These are phyloP conservation scores for Hydrochoerus hydrochaeris DNA, from an alignment of 2,113 vertebrate genomes.

Conservation along the genomic window DNA sequence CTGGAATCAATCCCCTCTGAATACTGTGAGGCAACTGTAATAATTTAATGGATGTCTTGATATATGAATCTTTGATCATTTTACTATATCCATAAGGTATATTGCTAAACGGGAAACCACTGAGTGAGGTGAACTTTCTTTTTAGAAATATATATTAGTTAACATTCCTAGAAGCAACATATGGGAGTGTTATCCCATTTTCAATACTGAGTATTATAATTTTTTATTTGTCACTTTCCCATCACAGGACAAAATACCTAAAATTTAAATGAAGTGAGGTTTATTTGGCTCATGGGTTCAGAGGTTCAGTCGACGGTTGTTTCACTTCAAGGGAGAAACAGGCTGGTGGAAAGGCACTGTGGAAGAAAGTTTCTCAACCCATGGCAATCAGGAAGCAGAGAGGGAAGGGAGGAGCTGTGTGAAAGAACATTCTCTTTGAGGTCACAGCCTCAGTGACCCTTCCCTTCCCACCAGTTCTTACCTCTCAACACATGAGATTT, in stretches of 20 bases:
- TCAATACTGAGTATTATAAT: neutral
- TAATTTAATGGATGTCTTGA: constrained; percentile 57
- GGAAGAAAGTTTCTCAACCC: neutral
- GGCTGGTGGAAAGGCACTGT: neutral
- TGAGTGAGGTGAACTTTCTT: neutral
- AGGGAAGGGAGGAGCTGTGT: neutral
- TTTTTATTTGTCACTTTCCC: neutral
- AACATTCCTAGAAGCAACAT: neutral
- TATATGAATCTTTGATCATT: constrained; percentile 7
- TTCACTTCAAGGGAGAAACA: neutral
- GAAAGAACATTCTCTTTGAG: neutral
- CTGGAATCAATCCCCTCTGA: neutral
- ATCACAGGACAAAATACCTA: neutral
- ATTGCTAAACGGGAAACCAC: constrained; percentile 31
- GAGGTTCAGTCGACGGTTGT: neutral
- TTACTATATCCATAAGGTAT: neutral
- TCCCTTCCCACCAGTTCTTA: neutral
- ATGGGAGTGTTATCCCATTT: neutral
- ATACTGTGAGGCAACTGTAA: neutral
- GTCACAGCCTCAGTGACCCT: neutral
- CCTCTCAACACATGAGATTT: neutral
- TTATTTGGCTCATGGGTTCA: neutral
- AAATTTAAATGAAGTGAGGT: neutral
- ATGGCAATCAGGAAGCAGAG: neutral
- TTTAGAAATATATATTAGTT: constrained; percentile 12